Evolutionary conservation across 2,113 vertebrate species (phyloP).

Genomic region (Acrocephalus kingi): DNA sequence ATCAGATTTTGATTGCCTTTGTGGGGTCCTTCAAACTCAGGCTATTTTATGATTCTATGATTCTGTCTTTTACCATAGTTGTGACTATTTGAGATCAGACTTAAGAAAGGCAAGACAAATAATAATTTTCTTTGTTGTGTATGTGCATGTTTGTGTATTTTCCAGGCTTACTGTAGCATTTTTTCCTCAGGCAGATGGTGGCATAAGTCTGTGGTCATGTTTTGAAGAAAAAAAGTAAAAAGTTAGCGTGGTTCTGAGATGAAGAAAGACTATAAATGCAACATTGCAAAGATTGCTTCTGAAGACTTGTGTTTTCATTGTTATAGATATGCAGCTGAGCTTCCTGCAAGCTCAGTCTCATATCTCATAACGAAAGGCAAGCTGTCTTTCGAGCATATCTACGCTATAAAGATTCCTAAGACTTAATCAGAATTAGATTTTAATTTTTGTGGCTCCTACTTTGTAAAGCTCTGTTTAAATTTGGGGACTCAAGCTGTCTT

Average conservation of each 20-base stretch:
- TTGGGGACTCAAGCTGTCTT: neutral
- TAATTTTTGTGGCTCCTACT: neutral
- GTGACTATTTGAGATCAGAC: neutral
- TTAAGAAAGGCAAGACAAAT: neutral
- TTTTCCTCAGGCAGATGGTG: neutral
- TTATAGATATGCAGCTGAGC: neutral
- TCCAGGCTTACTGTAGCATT: neutral
- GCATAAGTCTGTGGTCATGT: neutral
- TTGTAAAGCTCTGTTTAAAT: neutral
- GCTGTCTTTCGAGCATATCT: neutral
- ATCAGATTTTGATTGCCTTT: neutral
- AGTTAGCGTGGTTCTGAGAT: neutral
- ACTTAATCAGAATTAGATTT: neutral
- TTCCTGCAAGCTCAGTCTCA: neutral
- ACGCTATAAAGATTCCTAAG: neutral
- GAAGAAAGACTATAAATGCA: neutral
- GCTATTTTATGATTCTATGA: neutral
- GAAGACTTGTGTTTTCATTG: neutral
- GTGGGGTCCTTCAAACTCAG: neutral
- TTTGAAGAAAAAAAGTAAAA: neutral
- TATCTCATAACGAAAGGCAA: neutral
- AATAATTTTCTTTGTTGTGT: neutral
- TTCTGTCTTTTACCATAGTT: neutral
- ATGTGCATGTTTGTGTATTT: neutral
- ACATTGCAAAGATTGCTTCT: neutral